A percentile compares a stretch with the other conserved stretches of the same genome.
These are phyloP conservation scores for Synanthedon vespiformis DNA, from an alignment of 2,888 invertebrate genomes.

Conservation along the genomic window DNA sequence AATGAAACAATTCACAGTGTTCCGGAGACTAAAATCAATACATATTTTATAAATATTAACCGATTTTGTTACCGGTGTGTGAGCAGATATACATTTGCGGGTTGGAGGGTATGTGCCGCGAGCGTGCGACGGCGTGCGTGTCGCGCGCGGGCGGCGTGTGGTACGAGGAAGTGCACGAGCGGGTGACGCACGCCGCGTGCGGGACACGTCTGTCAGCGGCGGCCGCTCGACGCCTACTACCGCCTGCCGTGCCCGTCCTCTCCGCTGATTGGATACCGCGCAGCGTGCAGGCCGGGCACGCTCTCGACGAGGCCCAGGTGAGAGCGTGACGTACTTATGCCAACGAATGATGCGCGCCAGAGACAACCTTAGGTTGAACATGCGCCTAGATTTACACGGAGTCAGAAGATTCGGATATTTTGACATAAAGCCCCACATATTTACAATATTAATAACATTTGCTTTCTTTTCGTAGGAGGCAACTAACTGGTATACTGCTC, in stretches of 20 bases:
- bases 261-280: slow-evolving; percentile 80
- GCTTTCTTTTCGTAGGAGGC: no score
- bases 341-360: no score
- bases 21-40: no score
- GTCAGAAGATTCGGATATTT: no score
- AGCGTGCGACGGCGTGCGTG: slow-evolving; percentile 42
- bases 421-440: no score
- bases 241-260: slow-evolving; percentile 72
- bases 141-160: slow-evolving; percentile 84
- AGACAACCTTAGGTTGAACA: no score
- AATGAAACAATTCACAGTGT: no score
- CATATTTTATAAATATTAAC: no score
- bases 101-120: slow-evolving; percentile 39
- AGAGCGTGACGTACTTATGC: background rate
- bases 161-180: slow-evolving; percentile 79
- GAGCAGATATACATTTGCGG: slow-evolving; percentile 50
- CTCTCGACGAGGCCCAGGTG: slow-evolving; percentile 40
- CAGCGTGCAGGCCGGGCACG: slow-evolving; percentile 69
- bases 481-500: no score
- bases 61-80: background rate
- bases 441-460: no score
- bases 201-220: slow-evolving; percentile 63
- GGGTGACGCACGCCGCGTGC: slow-evolving; percentile 83
- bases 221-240: slow-evolving; percentile 12
- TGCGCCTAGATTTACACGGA: no score